Percentiles rank a stretch among this genome's conserved stretches.
Evolutionary conservation across 2,888 invertebrate genomes (phyloP).

Genomic region (Nematopogon swammerdamellus): DNA sequence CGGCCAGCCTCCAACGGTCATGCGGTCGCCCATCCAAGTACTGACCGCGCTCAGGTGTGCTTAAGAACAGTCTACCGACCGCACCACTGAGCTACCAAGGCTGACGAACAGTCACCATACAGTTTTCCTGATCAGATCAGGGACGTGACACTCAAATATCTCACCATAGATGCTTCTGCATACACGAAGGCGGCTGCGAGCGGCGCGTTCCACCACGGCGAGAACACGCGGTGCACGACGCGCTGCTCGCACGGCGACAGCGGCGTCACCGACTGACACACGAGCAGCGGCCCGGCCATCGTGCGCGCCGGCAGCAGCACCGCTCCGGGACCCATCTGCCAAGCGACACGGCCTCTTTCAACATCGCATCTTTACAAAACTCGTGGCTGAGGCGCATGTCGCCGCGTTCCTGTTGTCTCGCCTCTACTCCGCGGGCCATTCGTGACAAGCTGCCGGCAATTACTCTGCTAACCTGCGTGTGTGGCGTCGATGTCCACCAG

Average conservation of each 20-base stretch:
- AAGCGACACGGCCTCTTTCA: not conserved
- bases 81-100: too few species aligned
- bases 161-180: slow-evolving; percentile 68
- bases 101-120: too few species aligned
- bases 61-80: too few species aligned
- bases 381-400: not conserved
- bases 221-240: slow-evolving; percentile 75
- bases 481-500: slow-evolving; percentile 60
- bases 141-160: too few species aligned
- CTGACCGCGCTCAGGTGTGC: too few species aligned
- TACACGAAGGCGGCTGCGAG: slow-evolving; percentile 63
- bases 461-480: slow-evolving; percentile 31
- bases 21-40: too few species aligned
- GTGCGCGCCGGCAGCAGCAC: slow-evolving; percentile 66
- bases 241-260: slow-evolving; percentile 71
- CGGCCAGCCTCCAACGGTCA: too few species aligned
- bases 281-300: slow-evolving; percentile 55
- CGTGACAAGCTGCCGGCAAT: too few species aligned
- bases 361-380: not conserved
- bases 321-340: slow-evolving; percentile 66
- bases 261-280: slow-evolving; percentile 74
- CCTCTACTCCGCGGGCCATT: too few species aligned
- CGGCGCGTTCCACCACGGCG: slow-evolving; percentile 56
- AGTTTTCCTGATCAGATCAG: too few species aligned
- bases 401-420: not conserved